These are phyloP conservation scores for Triops cancriformis DNA, from an alignment of 1,140 invertebrate species.

Conservation along the genomic window DNA sequence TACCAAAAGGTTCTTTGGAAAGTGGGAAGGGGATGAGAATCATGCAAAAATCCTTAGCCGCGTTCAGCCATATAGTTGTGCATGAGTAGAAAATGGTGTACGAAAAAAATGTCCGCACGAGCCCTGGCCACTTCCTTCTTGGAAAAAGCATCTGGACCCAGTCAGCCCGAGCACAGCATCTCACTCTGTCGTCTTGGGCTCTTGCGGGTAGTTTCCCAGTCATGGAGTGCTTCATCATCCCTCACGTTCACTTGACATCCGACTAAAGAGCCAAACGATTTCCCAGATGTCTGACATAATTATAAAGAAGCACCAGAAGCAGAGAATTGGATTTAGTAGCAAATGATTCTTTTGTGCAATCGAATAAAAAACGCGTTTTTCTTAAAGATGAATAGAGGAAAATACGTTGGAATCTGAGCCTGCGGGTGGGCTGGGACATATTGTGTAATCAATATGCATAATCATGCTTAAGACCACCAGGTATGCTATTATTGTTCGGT, in stretches of 20 bases:
- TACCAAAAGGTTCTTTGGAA: not conserved
- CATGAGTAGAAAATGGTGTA: not conserved
- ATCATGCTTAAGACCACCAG: not conserved
- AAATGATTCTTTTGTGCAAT: not conserved
- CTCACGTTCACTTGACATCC: conserved; percentile 3
- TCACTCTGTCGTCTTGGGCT: no score
- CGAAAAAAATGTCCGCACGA: not conserved
- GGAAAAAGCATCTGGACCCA: not conserved
- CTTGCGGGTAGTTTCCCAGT: not conserved
- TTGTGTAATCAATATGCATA: conserved; percentile 14
- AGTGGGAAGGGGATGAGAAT: not conserved
- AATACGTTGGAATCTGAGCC: not conserved
- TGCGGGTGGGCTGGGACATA: not conserved
- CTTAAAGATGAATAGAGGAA: not conserved
- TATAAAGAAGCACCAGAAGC: not conserved
- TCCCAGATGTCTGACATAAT: not conserved
- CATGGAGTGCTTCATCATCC: not conserved
- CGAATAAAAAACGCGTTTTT: not conserved
- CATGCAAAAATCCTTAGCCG: not conserved
- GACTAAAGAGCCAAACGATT: conserved; percentile 3
- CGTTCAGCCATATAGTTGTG: not conserved
- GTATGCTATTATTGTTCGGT: not conserved
- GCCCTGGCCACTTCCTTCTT: not conserved
- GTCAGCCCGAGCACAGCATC: not conserved
- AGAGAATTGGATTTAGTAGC: not conserved